These are phyloP conservation scores for Puma concolor DNA, from an alignment of 2,113 vertebrate species.

Conservation along the genomic window DNA sequence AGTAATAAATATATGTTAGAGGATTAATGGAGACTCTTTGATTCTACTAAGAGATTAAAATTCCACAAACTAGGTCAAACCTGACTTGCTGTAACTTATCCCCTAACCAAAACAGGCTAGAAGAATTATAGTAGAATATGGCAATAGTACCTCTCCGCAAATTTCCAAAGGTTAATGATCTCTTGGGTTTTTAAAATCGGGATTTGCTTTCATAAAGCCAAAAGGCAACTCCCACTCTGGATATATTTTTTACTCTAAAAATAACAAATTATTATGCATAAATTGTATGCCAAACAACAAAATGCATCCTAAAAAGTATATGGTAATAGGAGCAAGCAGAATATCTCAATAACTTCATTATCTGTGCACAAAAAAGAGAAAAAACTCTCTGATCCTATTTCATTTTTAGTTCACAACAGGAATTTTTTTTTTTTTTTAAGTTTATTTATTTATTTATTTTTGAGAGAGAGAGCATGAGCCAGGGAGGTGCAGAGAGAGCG, in stretches of 20 bases:
- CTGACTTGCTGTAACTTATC: slow-evolving; percentile 33
- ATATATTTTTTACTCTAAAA: slow-evolving; percentile 57
- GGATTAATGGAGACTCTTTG: slow-evolving; percentile 48
- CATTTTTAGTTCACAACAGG: slow-evolving; percentile 33
- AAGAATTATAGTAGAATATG: slow-evolving; percentile 1
- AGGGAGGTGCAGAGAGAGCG: too few species aligned
- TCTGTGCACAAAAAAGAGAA: not conserved
- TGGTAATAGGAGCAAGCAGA: slow-evolving; percentile 33
- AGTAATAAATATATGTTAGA: slow-evolving; percentile 45
- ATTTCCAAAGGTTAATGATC: not conserved
- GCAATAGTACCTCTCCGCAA: not conserved
- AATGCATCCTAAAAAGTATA: slow-evolving; percentile 44
- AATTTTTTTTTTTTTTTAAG: not conserved
- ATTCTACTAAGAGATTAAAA: slow-evolving; percentile 55
- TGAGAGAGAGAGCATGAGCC: too few species aligned
- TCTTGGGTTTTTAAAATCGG: not conserved
- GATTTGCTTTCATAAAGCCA: slow-evolving; percentile 67
- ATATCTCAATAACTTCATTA: slow-evolving; percentile 64
- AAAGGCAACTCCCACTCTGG: slow-evolving; percentile 49
- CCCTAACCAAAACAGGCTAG: not conserved
- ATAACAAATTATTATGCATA: slow-evolving; percentile 57
- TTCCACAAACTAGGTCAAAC: slow-evolving; percentile 62
- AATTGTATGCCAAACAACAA: slow-evolving; percentile 58
- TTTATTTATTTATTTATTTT: too few species aligned
- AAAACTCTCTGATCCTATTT: slow-evolving; percentile 19